phyloP scores from a whole-genome alignment of 2,888 invertebrate genomes.

The Nomada lathburiana region DNA sequence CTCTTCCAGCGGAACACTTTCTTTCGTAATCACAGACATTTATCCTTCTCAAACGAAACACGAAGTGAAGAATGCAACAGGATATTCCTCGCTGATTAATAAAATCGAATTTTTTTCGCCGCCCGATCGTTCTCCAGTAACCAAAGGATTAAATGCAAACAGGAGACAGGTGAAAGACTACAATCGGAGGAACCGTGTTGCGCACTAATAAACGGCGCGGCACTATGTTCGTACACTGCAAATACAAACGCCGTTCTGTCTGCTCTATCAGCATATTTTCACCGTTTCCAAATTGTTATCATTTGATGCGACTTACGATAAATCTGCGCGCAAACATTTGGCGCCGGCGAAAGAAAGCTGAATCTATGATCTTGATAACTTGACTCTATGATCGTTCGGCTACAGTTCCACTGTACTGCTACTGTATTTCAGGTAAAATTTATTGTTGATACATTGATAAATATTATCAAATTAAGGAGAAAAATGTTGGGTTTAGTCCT shows the following conservation, averaged over 20 bases:
- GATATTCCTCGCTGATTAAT: background rate
- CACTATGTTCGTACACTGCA: constrained; percentile 2
- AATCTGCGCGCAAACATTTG: constrained; percentile 59
- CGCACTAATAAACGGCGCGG: background rate
- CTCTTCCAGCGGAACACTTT: constrained; percentile 12
- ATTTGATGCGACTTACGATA: constrained; percentile 28
- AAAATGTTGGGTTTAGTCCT: constrained; percentile 34
- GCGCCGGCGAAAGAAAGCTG: constrained; percentile 9
- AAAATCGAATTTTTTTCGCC: too few species aligned
- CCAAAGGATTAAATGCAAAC: background rate
- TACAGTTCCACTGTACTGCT: background rate
- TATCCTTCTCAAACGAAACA: background rate
- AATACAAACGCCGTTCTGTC: constrained; percentile 28
- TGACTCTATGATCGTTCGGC: background rate
- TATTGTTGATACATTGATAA: constrained; percentile 66
- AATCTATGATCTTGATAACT: background rate
- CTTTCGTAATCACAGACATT: constrained; percentile 42
- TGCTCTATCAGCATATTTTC: constrained; percentile 29
- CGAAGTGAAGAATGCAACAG: background rate
- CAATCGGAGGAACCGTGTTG: background rate
- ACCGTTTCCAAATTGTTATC: constrained; percentile 55
- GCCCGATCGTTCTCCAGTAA: background rate
- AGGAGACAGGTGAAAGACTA: background rate
- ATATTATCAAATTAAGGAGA: background rate
- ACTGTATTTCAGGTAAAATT: background rate